Conservation (phyloP, 2,113 vertebrate genomes). For the Hassar affinis region DNA sequence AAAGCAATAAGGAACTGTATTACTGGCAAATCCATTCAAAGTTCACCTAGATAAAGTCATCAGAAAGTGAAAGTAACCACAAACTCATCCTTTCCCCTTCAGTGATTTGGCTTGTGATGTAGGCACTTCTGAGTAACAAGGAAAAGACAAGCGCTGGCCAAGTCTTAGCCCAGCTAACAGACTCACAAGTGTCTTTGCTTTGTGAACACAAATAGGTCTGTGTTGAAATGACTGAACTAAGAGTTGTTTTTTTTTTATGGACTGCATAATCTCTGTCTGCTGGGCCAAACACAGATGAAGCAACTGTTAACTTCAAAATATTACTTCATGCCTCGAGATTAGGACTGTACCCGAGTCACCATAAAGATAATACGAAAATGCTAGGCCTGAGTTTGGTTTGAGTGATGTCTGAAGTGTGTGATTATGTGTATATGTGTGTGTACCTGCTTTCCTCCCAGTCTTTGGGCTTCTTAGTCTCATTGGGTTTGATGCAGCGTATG, state of each 20-base stretch:
- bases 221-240: background rate
- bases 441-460: conserved; percentile 99
- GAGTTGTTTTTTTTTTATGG: background rate
- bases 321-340: background rate
- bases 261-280: background rate
- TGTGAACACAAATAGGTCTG: conserved; percentile 8
- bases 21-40: background rate
- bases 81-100: background rate
- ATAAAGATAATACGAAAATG: background rate
- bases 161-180: background rate
- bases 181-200: conserved; percentile 1
- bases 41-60: background rate
- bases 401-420: background rate
- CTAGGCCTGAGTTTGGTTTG: background rate
- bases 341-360: background rate
- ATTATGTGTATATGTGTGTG: background rate
- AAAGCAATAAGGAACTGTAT: too few relatives aligned
- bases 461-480: conserved; percentile 92
- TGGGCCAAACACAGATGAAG: background rate
- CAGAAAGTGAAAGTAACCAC: background rate
- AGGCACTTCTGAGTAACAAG: background rate
- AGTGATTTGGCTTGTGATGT: background rate
- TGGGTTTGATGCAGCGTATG: conserved; percentile 98
- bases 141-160: conserved; percentile 41
- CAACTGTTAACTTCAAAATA: background rate